Conservation (phyloP, 2,888 invertebrate species). For the Junonia oenone region DNA sequence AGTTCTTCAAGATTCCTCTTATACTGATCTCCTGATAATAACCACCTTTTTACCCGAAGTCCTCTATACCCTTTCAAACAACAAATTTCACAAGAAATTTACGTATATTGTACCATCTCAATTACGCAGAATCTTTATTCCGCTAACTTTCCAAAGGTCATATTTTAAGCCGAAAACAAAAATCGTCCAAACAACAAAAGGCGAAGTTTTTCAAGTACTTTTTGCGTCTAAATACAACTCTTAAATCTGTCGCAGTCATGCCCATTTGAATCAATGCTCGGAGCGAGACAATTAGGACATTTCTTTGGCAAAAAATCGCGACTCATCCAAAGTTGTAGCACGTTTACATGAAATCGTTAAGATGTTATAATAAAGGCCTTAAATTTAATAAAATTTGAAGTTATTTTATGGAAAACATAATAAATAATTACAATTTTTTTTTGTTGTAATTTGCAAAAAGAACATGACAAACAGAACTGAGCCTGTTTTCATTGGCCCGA, state of each 20-base stretch:
- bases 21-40: too few relatives aligned
- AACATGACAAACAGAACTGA: too few relatives aligned
- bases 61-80: too few relatives aligned
- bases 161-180: neutral
- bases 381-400: too few relatives aligned
- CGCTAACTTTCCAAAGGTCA: neutral
- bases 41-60: too few relatives aligned
- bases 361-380: neutral
- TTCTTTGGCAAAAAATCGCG: conserved; percentile 23
- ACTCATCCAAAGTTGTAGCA: conserved; percentile 6
- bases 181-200: neutral
- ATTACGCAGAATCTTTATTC: neutral
- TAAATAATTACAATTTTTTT: too few relatives aligned
- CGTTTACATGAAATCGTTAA: conserved; percentile 7
- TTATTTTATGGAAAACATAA: too few relatives aligned
- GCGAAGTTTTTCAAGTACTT: conserved; percentile 1
- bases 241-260: conserved; percentile 10
- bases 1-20: too few relatives aligned
- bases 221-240: conserved; percentile 11
- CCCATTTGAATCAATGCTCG: conserved; percentile 17
- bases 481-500: too few relatives aligned
- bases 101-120: too few relatives aligned
- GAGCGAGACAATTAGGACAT: conserved; percentile 20
- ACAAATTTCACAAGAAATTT: neutral
- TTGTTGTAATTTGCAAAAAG: too few relatives aligned